These are phyloP conservation scores for Bergia puertoricense DNA, from an alignment of 92 coral and sea anemone species.

Conservation along the genomic window DNA sequence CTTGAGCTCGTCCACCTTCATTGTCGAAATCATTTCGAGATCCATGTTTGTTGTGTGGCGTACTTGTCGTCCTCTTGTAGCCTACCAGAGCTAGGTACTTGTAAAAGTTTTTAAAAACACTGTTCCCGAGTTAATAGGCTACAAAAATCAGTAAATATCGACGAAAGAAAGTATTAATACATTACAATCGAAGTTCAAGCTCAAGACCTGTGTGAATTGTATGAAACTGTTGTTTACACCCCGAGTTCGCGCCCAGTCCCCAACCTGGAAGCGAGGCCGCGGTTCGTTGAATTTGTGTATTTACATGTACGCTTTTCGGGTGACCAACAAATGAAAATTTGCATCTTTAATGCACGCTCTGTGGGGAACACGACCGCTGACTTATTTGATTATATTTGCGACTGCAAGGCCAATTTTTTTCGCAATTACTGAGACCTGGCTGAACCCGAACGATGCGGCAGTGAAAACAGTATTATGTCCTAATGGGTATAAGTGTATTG, in stretches of 20 bases:
- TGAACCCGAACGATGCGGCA: too few relatives aligned
- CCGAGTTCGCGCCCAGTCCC: too few relatives aligned
- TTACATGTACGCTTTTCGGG: too few relatives aligned
- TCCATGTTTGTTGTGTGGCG: not conserved
- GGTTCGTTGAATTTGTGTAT: not conserved
- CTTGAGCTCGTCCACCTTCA: slow-evolving; percentile 50
- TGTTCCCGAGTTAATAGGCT: not conserved
- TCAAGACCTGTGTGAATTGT: not conserved
- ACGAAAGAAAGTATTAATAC: not conserved
- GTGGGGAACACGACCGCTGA: too few relatives aligned
- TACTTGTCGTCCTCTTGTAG: not conserved
- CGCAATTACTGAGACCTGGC: too few relatives aligned
- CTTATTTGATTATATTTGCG: too few relatives aligned
- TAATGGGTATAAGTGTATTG: too few relatives aligned
- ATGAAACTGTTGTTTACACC: not conserved
- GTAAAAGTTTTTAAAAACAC: too few relatives aligned
- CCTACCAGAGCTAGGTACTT: not conserved
- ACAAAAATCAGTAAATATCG: not conserved
- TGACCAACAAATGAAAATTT: too few relatives aligned
- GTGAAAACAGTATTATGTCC: too few relatives aligned
- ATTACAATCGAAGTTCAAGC: not conserved
- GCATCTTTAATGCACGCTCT: too few relatives aligned
- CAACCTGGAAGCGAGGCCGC: not conserved
- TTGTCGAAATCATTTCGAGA: not conserved
- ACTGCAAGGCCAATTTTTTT: too few relatives aligned